phyloP scores from a whole-genome alignment of 2,888 invertebrate genomes.

The Bedellia somnulentella region DNA sequence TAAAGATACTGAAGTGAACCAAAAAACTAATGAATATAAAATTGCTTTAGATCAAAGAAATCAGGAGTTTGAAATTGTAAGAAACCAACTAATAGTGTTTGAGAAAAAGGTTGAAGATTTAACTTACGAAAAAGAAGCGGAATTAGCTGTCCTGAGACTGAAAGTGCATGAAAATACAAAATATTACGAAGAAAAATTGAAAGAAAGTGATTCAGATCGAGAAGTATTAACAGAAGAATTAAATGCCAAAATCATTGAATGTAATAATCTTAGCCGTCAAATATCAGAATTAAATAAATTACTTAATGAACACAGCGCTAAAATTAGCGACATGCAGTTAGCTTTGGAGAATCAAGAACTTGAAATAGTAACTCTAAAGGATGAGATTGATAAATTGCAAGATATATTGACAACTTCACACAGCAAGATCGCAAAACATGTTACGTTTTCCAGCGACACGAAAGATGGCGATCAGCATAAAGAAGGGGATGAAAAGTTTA shows the following conservation, averaged over 20 bases:
- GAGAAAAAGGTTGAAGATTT: conserved; percentile 49
- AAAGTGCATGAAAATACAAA: conserved; percentile 51
- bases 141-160: conserved; percentile 52
- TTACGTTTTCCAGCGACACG: conserved; percentile 46
- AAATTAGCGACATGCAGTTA: conserved; percentile 58
- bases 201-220: conserved; percentile 28
- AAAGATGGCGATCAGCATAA: conserved; percentile 28
- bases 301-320: conserved; percentile 56
- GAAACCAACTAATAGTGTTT: conserved; percentile 32
- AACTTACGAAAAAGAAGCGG: conserved; percentile 54
- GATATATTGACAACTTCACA: conserved; percentile 21
- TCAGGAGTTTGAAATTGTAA: conserved; percentile 42
- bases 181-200: conserved; percentile 22
- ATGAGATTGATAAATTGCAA: conserved; percentile 55
- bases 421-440: conserved; percentile 43
- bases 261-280: conserved; percentile 45
- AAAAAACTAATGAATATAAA: conserved; percentile 38
- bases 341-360: conserved; percentile 70
- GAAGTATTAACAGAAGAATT: conserved; percentile 26
- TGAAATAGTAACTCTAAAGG: conserved; percentile 73
- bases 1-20: conserved; percentile 41
- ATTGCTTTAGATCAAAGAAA: conserved; percentile 30
- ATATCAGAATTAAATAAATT: conserved; percentile 54
- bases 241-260: conserved; percentile 45
- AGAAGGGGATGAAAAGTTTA: conserved; percentile 18